Evolutionary conservation across 2,113 vertebrate genomes (phyloP).

Genomic region (Limnothrissa miodon): DNA sequence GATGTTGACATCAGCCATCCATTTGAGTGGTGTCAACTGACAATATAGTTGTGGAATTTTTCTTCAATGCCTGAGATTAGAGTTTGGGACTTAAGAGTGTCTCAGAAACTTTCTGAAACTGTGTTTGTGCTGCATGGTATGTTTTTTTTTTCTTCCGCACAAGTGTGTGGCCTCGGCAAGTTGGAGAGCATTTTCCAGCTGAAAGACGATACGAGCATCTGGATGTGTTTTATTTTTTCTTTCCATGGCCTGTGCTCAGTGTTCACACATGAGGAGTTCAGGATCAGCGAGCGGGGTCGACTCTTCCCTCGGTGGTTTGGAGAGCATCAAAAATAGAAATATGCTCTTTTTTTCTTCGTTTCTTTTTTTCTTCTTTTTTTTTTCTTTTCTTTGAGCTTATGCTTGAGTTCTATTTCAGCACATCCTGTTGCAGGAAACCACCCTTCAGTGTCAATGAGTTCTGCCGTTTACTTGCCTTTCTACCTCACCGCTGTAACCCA

Average conservation of each 20-base stretch:
- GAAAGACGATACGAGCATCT: not conserved
- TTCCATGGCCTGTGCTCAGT: not conserved
- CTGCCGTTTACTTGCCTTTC: conserved; percentile 43
- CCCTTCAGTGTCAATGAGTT: conserved; percentile 56
- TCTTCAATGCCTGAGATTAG: not conserved
- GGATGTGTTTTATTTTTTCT: not conserved
- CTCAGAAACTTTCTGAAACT: not conserved
- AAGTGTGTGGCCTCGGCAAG: not conserved
- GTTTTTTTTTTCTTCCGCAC: not conserved
- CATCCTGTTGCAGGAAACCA: conserved; percentile 74
- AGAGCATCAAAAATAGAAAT: conserved; percentile 63
- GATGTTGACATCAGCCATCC: not conserved
- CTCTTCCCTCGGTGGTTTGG: conserved; percentile 46
- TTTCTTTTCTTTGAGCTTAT: conserved; percentile 56
- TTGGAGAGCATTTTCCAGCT: not conserved
- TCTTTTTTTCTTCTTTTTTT: conserved; percentile 44
- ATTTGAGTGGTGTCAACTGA: not conserved
- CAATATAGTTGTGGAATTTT: not conserved
- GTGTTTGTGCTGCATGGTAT: not conserved
- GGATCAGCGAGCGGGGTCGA: conserved; percentile 44
- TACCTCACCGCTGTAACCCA: not conserved
- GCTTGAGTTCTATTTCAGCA: conserved; percentile 69
- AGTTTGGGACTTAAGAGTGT: not conserved
- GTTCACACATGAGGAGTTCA: conserved; percentile 28
- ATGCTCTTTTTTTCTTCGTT: conserved; percentile 17